Evolutionary conservation across 2,797 vertebrate species (phyloP), one percentile per base, ranked within the genome.

Genomic region (Tympanoctomys barrerae): DNA sequence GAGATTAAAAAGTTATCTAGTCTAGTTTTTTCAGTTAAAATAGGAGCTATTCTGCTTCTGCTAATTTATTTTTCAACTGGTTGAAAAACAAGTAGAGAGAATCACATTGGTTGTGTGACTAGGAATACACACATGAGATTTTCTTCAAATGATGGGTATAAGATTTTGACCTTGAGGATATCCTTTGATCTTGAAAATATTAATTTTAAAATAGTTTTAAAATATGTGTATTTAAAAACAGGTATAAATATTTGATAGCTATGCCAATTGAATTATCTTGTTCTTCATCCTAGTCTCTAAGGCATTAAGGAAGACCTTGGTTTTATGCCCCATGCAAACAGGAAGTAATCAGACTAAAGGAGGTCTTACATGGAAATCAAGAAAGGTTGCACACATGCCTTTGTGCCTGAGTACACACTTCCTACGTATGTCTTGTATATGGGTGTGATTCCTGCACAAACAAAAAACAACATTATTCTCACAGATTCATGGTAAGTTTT

Each of bases 311-410:
- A 16, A 46, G 85, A 71, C 46, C 64, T 79, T 87, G 57, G 33
- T 3, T 31, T 77, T 42, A 11, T 1, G 4, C 82, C 33, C 79
- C 78, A 73, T 39, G 8, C 9, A 89, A 33, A 46, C 0, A 89
- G 2, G 1, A 13, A 31, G 39, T 39, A 39, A 39, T 39, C 39
- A 39, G 39, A 39, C 39, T 39, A 39, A 39, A 39, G 39, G 2
- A 79, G 6, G 7, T 80, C 31, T 66, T 54, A 36, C 7, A 64
- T 42, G 10, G 36, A 71, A 70, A 19, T 64, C 19, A 28, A 22
- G 10, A 1, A 70, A 5, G 1, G 1, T 77, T 36, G 36, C n/a
- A 1, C 49, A 1, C 22, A 36, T 19, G 1, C 33, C 6, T 16
- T 33, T 62, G 9, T 19, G 1, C 89, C 7, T 83, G 42, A 42